These are phyloP conservation scores for Spicauda simplicius DNA, from an alignment of 2,888 invertebrate species.

Conservation along the genomic window DNA sequence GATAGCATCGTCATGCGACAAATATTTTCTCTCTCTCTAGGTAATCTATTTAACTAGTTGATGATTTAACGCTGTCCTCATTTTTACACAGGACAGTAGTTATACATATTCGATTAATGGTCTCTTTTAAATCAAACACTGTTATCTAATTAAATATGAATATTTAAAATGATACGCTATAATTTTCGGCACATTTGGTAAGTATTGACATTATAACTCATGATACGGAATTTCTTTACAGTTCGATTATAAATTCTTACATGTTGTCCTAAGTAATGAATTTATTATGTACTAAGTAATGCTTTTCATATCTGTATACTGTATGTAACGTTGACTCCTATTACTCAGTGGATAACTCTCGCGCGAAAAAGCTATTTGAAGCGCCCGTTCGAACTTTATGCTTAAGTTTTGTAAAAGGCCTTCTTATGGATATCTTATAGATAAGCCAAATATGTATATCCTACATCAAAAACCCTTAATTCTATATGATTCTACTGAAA, in stretches of 20 bases:
- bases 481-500: no score
- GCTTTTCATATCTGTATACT: no score
- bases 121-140: no score
- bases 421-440: background rate
- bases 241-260: no score
- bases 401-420: background rate
- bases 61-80: constrained; percentile 29
- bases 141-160: no score
- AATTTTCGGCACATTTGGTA: background rate
- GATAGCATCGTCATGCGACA: constrained; percentile 49
- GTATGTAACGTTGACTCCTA: no score
- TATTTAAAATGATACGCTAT: background rate
- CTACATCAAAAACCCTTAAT: no score
- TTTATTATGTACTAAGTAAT: no score
- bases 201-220: background rate
- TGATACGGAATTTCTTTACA: no score
- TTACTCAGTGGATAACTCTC: background rate
- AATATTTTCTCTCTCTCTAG: constrained; percentile 39
- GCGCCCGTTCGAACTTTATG: background rate
- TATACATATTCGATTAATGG: no score
- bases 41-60: constrained; percentile 36
- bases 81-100: constrained; percentile 7
- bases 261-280: no score
- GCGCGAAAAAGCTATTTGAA: background rate
- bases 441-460: no score